Evolutionary conservation across 1,140 invertebrate genomes (phyloP).

Genomic region (Triops cancriformis): DNA sequence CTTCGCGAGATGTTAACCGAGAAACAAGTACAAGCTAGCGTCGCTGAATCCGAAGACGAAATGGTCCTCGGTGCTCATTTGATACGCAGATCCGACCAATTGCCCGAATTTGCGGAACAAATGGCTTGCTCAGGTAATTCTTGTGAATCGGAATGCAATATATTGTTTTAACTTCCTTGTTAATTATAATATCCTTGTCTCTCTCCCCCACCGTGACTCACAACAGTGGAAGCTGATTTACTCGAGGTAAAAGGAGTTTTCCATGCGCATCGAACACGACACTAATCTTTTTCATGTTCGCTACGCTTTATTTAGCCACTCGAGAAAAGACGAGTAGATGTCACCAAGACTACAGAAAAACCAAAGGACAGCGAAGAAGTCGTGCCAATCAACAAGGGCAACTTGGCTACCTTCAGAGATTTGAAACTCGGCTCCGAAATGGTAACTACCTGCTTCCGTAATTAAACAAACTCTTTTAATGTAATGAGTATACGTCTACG

Average conservation of each 20-base stretch:
- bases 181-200: background rate
- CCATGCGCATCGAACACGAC: background rate
- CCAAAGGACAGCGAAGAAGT: background rate
- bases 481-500: too few species aligned
- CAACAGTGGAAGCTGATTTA: slow-evolving; percentile 11
- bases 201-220: background rate
- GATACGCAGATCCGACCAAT: slow-evolving; percentile 42
- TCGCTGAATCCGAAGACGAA: slow-evolving; percentile 22
- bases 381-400: background rate
- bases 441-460: background rate
- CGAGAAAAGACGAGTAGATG: background rate
- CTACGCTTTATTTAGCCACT: background rate
- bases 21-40: background rate
- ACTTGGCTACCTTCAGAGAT: background rate
- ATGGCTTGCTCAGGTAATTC: slow-evolving; percentile 29
- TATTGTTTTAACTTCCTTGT: background rate
- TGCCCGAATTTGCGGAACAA: slow-evolving; percentile 35
- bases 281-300: background rate
- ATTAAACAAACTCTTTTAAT: too few species aligned
- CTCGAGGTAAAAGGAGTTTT: background rate
- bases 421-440: background rate
- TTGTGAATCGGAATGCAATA: background rate
- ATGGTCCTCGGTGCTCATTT: slow-evolving; percentile 44
- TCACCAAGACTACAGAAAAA: background rate
- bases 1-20: slow-evolving; percentile 31